Base-by-base conservation (phyloP, 2,888 invertebrate genomes). In the Myathropa florea region DNA sequence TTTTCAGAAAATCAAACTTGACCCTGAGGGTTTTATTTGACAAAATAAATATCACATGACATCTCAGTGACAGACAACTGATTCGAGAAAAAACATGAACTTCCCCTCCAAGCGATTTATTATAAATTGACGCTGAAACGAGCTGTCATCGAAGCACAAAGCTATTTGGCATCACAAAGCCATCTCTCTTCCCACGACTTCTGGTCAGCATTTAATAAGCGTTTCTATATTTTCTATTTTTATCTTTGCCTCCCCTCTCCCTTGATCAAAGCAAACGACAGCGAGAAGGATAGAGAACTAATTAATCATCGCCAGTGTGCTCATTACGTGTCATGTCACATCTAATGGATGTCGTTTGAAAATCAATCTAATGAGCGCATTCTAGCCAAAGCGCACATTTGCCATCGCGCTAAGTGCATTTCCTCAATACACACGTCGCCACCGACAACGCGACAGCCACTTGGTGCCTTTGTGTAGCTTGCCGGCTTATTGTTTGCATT, bases 271-370 rank as follows among this genome's bases (percentile, higher is more conserved):
- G 46, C 46, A n/a, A 18, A 2, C 46, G 46, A 18, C 46, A 46
- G 6, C 6, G 46, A 18, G 46, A n/a, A 7, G 7, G 46, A 46
- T n/a, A 7, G 18, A 46, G 18, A 46, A 46, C 7, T 7, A n/a
- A 73, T 63, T 83, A 78, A 68, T 83, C 78, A 83, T 83, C 68
- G n/a, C 64, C 18, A 30, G 23, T 72, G 63, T 55, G 14, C 30
- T 24, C 18, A 59, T 59, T 68, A 53, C 59, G 24, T 72, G 60
- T 55, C 67, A 21, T 83, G 78, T 83, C 78, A 60, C 39, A 53
- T 26, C 61, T 26, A 63, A 63, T 64, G 36, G 33, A 63, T 77
- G 71, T 67, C 77, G 61, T 61, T 83, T 77, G 10, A 77, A 78
- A 83, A 78, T 78, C 71, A 78, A 78, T 78, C 57, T 39, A 78